Evolutionary conservation across 2,888 invertebrate species (phyloP), one percentile per base, ranked within the genome.

Genomic region (Pedicia rivosa): DNA sequence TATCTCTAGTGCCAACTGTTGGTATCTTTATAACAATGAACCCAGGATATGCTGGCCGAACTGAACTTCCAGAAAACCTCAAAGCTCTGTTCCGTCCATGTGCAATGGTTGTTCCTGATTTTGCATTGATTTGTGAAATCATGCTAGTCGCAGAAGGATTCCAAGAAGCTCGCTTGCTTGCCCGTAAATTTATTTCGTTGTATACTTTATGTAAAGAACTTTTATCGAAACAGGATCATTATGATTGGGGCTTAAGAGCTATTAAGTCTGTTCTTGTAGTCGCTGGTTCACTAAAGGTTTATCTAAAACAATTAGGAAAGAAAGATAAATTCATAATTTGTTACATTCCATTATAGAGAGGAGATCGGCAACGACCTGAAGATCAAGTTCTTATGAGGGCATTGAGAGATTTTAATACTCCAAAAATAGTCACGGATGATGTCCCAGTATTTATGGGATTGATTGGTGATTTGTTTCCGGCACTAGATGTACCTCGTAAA

Each of bases 131-230:
- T 56, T 88, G 88, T 60, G 92, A 94, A 66, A 94, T 94, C 57
- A 92, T 92, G 90, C 71, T 94, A 64, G 88, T 90, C n/a, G 88
- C 90, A 5, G 92, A 94, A 63, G 94, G 91, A 27, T 91, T 94
- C 59, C 78, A 88, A 53, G 92, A 91, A 43, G 92, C 94, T 6
- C 72, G 88, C 46, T 59, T 90, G 17, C 59, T 92, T 41, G 91
- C 92, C 14, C 71, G 90, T 44, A 94, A 94, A 63, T 92, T 94
- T 59, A 88, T 94, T 54, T 91, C 92, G 0, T 67, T 92, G 9
- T 91, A 92, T 59, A 86, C 81, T 4, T 64, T 94, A 44, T 92
- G 92, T 55, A 74, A 74, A 45, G 92, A 94, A 56, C 63, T 94
- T 46, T 65, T 94, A 3, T 92, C 91, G 30, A 91, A 91, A 55